Base-by-base conservation (phyloP, 2,797 vertebrate species). In the Erpetoichthys calabaricus region DNA sequence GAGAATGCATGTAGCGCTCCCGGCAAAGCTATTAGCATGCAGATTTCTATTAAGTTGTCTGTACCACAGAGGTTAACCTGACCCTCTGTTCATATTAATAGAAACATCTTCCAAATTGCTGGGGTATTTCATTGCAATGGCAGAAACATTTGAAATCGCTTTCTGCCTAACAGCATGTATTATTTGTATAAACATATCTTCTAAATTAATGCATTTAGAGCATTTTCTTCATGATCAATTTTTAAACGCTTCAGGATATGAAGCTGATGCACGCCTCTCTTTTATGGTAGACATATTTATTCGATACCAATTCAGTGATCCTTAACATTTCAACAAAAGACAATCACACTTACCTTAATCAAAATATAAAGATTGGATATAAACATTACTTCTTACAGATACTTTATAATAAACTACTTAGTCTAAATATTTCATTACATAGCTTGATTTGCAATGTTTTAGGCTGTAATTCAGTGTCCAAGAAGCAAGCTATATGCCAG, bases 1-100 rank as follows among this genome's bases (percentile, higher is more conserved):
- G 75, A 64, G 70, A 73, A 59, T 66, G 63, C 68, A 60, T 65
- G 74, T 64, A 58, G 73, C 69, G 65, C 61, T 61, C 57, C 67
- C 59, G 69, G 63, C 68, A 68, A 74, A 70, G 62, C 68, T 73
- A 75, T 75, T 75, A 78, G 66, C 68, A 70, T 63, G 70, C 44
- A 76, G 71, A 73, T 76, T 71, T 78, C 71, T 75, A 75, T 75
- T 78, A 68, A 68, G 71, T 64, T 65, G 78, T 61, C n/a, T 46
- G 50, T 65, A 73, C 65, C 45, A 62, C 0, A 64, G 61, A 63
- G 56, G 63, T 61, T 56, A 57, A 53, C 10, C 56, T 67, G 59
- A 68, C 62, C 63, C 64, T 46, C 56, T 52, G 56, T 63, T 46
- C 55, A 60, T 8, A 63, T 47, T 51, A 56, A 57, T 3, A 50